Percentiles rank a stretch among this genome's conserved stretches.
Evolutionary conservation across 2,888 invertebrate genomes (phyloP).

Genomic region (Platycheirus rosarum): DNA sequence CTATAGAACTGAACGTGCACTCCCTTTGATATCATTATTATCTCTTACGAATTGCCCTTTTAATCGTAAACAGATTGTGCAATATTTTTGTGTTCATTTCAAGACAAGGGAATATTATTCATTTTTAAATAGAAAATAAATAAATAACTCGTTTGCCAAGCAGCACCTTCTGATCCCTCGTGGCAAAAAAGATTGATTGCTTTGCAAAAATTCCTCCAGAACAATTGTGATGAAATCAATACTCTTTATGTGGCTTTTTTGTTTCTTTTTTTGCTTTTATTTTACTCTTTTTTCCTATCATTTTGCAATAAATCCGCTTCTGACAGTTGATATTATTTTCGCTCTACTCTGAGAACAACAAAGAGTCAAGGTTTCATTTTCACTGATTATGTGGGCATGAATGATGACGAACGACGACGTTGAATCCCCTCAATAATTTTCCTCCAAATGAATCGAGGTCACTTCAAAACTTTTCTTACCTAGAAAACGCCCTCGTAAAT

Average conservation of each 20-base stretch:
- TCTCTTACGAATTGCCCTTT: no score
- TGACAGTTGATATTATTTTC: conserved; percentile 2
- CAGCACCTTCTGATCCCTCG: neutral
- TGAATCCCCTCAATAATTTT: neutral
- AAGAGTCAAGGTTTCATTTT: conserved; percentile 8
- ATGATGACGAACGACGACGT: neutral
- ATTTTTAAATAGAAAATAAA: neutral
- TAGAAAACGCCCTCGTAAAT: neutral
- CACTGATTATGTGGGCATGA: neutral
- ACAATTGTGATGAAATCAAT: conserved; percentile 4
- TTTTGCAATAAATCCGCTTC: neutral
- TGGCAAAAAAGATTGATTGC: conserved; percentile 6
- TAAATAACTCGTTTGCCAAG: neutral
- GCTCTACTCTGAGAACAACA: neutral
- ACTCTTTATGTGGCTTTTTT: conserved; percentile 1
- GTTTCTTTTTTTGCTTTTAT: neutral
- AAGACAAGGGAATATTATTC: no score
- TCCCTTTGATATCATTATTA: no score
- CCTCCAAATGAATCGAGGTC: neutral
- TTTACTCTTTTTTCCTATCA: conserved; percentile 1
- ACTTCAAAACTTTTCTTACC: neutral
- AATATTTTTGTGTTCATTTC: no score
- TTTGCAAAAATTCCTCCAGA: neutral
- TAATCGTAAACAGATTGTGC: no score
- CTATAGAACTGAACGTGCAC: no score